Evolutionary conservation across 2,797 vertebrate genomes (phyloP).

Genomic region (Rhabdophis nuchalis): DNA sequence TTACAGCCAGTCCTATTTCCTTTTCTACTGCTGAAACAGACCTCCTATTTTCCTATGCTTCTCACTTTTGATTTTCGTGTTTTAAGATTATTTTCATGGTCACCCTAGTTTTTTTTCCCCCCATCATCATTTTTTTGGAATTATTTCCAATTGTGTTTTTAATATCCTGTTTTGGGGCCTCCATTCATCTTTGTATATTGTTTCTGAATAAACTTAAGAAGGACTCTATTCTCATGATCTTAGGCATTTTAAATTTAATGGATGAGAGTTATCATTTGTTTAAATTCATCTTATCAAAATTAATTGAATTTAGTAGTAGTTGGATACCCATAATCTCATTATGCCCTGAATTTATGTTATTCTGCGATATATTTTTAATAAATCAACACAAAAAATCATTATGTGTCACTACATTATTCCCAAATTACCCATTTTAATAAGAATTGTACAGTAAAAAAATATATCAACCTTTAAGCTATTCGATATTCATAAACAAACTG

Average conservation of each 20-base stretch:
- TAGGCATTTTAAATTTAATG: background rate
- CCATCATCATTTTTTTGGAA: background rate
- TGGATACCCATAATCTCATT: background rate
- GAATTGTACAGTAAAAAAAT: background rate
- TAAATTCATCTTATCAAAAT: background rate
- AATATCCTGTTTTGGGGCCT: background rate
- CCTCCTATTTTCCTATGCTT: background rate
- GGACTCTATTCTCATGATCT: background rate
- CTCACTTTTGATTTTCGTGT: background rate
- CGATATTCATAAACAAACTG: background rate
- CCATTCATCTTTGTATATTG: background rate
- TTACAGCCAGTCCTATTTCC: background rate
- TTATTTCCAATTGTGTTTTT: background rate
- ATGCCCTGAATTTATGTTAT: background rate
- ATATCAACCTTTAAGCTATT: background rate
- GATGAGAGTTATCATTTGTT: background rate
- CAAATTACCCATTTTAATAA: background rate
- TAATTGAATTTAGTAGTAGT: background rate
- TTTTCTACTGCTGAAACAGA: background rate
- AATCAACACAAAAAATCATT: background rate
- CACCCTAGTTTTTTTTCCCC: background rate
- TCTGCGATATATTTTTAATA: background rate
- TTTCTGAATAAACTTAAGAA: background rate
- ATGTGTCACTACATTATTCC: background rate
- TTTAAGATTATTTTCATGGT: background rate